These are phyloP conservation scores for Hydriomena furcata DNA, from an alignment of 2,888 invertebrate species.

Conservation along the genomic window DNA sequence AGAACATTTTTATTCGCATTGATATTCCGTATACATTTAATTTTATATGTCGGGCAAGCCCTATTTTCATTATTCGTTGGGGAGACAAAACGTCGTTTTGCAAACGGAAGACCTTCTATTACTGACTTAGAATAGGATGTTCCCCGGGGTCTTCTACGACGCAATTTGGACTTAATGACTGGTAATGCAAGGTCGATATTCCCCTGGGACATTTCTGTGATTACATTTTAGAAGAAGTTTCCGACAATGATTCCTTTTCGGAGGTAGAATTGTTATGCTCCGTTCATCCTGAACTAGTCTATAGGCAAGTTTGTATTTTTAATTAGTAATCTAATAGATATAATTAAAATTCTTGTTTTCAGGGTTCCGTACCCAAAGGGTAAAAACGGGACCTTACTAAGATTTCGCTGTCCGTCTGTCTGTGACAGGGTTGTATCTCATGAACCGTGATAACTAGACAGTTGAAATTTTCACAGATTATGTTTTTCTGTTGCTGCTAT, in stretches of 20 bases:
- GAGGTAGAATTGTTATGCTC: conserved; percentile 28
- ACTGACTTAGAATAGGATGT: conserved; percentile 32
- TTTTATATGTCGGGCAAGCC: conserved; percentile 26
- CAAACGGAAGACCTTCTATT: conserved; percentile 37
- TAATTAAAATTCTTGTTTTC: too few relatives aligned
- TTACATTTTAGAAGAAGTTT: conserved; percentile 38
- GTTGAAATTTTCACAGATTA: too few relatives aligned
- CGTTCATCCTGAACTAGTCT: not conserved
- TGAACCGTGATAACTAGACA: too few relatives aligned
- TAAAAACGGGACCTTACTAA: too few relatives aligned
- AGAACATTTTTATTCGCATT: too few relatives aligned
- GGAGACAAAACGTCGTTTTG: conserved; percentile 40
- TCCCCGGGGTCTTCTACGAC: conserved; percentile 26
- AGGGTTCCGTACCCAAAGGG: too few relatives aligned
- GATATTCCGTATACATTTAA: too few relatives aligned
- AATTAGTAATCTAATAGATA: too few relatives aligned
- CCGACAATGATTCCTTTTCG: conserved; percentile 29
- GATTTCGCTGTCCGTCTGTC: too few relatives aligned
- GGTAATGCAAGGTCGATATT: conserved; percentile 33
- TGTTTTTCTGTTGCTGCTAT: too few relatives aligned
- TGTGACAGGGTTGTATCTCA: too few relatives aligned
- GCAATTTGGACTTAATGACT: conserved; percentile 34
- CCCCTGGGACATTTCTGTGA: conserved; percentile 29
- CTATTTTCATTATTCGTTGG: conserved; percentile 38
- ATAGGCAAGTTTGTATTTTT: not conserved